Evolutionary conservation across 1,140 invertebrate species (phyloP).

Genomic region (Phymastichus coffea): DNA sequence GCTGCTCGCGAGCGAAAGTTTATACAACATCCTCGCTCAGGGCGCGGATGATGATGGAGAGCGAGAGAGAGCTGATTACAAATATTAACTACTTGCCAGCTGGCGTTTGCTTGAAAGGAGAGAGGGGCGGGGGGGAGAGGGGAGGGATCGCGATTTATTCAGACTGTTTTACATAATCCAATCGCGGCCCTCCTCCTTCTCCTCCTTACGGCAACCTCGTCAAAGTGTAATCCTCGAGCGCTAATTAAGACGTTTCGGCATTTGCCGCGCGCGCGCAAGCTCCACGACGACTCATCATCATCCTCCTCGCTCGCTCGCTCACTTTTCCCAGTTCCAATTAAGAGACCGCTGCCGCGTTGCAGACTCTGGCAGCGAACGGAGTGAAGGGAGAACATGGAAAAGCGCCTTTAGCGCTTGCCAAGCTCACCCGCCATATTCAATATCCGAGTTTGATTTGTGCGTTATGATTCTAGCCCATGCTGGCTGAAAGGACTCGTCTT

Average conservation of each 20-base stretch:
- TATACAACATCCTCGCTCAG: not conserved
- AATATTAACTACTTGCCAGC: conserved; percentile 12
- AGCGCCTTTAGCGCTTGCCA: conserved; percentile 4
- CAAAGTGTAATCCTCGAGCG: conserved; percentile 19
- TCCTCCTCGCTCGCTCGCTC: not conserved
- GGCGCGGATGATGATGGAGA: conserved; percentile 1
- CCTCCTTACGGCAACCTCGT: conserved; percentile 3
- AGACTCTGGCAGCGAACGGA: too few species aligned
- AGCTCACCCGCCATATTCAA: conserved; percentile 10
- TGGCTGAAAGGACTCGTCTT: not conserved
- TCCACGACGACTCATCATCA: not conserved
- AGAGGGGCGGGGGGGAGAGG: not conserved
- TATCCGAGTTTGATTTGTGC: conserved; percentile 9
- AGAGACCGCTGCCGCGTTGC: not conserved
- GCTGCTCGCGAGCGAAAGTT: conserved; percentile 1
- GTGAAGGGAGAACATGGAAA: not conserved
- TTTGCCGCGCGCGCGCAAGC: not conserved
- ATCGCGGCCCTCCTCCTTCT: too few species aligned
- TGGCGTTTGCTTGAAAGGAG: not conserved
- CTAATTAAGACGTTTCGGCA: conserved; percentile 21
- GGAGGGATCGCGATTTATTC: conserved; percentile 15
- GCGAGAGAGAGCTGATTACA: conserved; percentile 7
- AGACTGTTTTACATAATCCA: conserved; percentile 25
- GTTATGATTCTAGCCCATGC: not conserved
- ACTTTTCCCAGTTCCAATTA: not conserved